A percentile compares a stretch with the other conserved stretches of the same genome.
Evolutionary conservation across 1,140 invertebrate genomes (phyloP).

Genomic region (Arctopsyche grandis): DNA sequence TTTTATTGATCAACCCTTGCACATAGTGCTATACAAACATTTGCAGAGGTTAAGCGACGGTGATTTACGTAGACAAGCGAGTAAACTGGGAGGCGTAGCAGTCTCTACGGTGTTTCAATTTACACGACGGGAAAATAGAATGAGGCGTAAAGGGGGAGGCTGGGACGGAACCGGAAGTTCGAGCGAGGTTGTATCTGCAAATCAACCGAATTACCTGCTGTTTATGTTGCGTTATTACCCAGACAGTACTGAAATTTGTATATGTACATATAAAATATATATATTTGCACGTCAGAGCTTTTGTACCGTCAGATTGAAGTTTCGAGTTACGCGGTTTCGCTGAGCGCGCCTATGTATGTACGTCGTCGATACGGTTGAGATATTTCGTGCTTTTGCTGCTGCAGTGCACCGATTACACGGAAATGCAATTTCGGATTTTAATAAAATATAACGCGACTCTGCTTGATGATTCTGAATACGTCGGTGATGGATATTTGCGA

Average conservation of each 20-base stretch:
- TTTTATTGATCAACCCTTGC: no score
- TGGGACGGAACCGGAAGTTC: slow-evolving; percentile 46
- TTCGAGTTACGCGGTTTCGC: slow-evolving; percentile 26
- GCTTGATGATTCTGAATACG: background rate
- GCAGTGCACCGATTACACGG: background rate
- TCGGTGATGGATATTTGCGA: no score
- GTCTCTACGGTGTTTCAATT: slow-evolving; percentile 48
- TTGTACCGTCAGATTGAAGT: slow-evolving; percentile 21
- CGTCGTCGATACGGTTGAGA: background rate
- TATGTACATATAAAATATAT: no score
- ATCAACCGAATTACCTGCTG: slow-evolving; percentile 50
- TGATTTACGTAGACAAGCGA: slow-evolving; percentile 17
- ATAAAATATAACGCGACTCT: background rate
- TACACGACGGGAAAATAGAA: background rate
- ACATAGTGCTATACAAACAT: no score
- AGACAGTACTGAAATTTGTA: slow-evolving; percentile 32
- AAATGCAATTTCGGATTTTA: slow-evolving; percentile 15
- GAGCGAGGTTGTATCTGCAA: slow-evolving; percentile 47
- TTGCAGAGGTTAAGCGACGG: background rate
- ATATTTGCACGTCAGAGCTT: background rate
- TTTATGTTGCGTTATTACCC: slow-evolving; percentile 49
- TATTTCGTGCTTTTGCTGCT: no score
- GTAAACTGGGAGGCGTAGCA: slow-evolving; percentile 35
- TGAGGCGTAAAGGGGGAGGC: no score
- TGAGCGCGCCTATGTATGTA: background rate